Percentiles rank a stretch among this genome's conserved stretches.
These are phyloP conservation scores for Heterodera schachtii DNA, from an alignment of 1,140 invertebrate species.

Conservation along the genomic window DNA sequence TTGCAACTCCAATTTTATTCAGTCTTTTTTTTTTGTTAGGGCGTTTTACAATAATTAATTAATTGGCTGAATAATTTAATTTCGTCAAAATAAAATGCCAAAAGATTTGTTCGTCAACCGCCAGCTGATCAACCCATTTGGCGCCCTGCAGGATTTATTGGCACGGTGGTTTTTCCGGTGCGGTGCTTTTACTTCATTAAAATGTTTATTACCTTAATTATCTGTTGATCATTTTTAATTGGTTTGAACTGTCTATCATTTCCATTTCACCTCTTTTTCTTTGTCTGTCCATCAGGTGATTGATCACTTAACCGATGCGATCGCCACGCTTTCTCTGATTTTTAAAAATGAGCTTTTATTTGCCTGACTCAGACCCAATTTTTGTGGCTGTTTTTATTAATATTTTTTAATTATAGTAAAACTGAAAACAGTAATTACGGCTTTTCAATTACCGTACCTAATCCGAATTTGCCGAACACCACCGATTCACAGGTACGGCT, in stretches of 20 bases:
- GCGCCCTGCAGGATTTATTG: conserved; percentile 53
- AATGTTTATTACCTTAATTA: background rate
- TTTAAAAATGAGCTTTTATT: too few species aligned
- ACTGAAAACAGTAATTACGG: background rate
- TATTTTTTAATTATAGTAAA: too few species aligned
- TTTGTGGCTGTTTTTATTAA: too few species aligned
- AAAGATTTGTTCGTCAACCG: conserved; percentile 1
- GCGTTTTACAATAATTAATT: background rate
- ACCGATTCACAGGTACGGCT: conserved; percentile 49
- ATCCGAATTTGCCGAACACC: background rate
- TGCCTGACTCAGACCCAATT: too few species aligned
- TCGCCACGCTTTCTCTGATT: too few species aligned
- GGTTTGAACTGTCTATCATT: too few species aligned
- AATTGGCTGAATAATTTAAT: background rate
- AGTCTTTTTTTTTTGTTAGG: background rate
- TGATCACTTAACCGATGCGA: too few species aligned
- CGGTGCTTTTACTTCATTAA: background rate
- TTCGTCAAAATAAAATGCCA: background rate
- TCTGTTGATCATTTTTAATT: too few species aligned
- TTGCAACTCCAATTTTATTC: background rate
- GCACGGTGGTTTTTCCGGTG: conserved; percentile 52
- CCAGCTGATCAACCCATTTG: conserved; percentile 45
- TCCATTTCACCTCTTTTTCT: too few species aligned
- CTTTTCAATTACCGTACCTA: background rate
- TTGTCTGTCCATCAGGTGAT: too few species aligned